phyloP scores from a whole-genome alignment of 1,140 invertebrate genomes.

The Anastrepha ludens region DNA sequence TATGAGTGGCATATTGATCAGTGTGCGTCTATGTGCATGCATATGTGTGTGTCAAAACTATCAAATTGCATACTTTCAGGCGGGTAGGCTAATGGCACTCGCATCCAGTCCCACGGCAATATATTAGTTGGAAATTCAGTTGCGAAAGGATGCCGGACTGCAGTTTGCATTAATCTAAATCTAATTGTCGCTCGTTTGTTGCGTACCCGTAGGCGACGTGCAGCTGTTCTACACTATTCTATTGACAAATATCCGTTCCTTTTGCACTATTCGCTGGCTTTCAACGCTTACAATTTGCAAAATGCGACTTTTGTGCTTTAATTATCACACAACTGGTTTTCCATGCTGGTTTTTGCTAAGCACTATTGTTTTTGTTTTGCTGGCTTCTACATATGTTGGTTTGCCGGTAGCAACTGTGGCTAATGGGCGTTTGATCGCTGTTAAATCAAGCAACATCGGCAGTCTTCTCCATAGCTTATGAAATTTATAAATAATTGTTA shows the following conservation, averaged over 20 bases:
- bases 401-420: not conserved
- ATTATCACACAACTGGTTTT: not conserved
- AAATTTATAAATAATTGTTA: not conserved
- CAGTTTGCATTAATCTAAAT: conserved; percentile 34
- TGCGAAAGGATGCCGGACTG: not conserved
- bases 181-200: conserved; percentile 44
- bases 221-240: not conserved
- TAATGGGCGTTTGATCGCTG: conserved; percentile 26
- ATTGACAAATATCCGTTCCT: not conserved
- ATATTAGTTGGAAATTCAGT: too few species aligned
- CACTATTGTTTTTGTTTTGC: not conserved
- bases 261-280: not conserved
- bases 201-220: not conserved
- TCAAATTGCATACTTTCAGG: not conserved
- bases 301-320: conserved; percentile 11
- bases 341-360: not conserved
- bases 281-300: not conserved
- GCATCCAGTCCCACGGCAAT: not conserved
- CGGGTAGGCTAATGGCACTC: not conserved
- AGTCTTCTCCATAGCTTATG: not conserved
- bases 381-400: not conserved
- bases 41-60: not conserved
- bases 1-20: conserved; percentile 4
- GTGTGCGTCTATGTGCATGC: not conserved
- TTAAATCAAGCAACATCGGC: not conserved